phyloP scores from a whole-genome alignment of 2,113 vertebrate species.

The Rhinogobius similis region DNA sequence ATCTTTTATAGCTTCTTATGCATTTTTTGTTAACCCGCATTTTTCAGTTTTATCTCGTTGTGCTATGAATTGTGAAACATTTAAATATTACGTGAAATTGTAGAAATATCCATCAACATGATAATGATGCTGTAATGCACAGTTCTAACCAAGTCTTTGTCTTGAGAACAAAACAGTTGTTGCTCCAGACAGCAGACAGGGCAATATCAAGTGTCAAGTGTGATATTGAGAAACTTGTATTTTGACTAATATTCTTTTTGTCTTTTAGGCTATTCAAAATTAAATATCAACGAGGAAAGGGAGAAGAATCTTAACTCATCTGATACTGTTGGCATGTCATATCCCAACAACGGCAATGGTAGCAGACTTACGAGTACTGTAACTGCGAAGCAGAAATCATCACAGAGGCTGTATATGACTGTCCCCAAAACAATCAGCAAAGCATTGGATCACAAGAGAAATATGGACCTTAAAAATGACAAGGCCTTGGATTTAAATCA shows the following conservation, averaged over 20 bases:
- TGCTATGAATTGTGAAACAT: background rate
- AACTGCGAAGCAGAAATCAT: conserved; percentile 70
- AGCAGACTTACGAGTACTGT: conserved; percentile 67
- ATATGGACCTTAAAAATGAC: conserved; percentile 93
- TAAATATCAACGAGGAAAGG: conserved; percentile 72
- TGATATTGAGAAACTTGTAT: background rate
- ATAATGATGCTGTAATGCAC: no score
- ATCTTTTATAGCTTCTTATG: background rate
- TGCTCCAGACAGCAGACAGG: background rate
- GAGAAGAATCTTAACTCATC: conserved; percentile 69
- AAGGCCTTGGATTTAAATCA: conserved; percentile 83
- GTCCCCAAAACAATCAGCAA: conserved; percentile 85
- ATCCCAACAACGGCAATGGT: conserved; percentile 69
- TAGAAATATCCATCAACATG: no score
- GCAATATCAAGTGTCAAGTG: background rate
- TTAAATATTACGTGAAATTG: no score
- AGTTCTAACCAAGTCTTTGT: no score
- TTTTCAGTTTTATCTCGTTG: no score
- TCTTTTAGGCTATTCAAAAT: conserved; percentile 76
- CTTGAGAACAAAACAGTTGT: background rate
- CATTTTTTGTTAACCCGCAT: background rate
- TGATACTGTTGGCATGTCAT: conserved; percentile 62
- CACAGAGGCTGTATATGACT: conserved; percentile 59
- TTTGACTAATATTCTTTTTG: conserved; percentile 46
- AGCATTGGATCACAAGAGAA: conserved; percentile 88